Evolutionary conservation across 2,797 vertebrate species (phyloP).

Genomic region (Aldrovandia affinis): DNA sequence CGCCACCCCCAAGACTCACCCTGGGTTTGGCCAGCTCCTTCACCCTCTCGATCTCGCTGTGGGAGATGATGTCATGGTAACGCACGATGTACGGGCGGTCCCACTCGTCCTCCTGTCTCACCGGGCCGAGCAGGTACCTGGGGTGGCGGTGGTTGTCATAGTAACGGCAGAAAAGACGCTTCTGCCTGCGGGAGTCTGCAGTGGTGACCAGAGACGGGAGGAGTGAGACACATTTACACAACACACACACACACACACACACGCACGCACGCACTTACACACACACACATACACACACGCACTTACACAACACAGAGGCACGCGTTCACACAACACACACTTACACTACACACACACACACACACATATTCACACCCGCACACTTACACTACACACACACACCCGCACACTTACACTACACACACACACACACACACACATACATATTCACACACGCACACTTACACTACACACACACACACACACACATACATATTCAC

Average conservation of each 20-base stretch:
- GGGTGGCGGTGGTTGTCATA: slow-evolving; percentile 82
- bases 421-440: not conserved
- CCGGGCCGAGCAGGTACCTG: slow-evolving; percentile 79
- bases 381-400: not conserved
- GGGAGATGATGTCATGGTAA: slow-evolving; percentile 89
- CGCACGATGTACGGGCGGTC: slow-evolving; percentile 92
- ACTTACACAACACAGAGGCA: not conserved
- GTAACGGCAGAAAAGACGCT: slow-evolving; percentile 94
- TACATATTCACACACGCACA: not conserved
- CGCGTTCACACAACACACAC: not conserved
- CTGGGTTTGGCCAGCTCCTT: slow-evolving; percentile 94
- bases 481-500: not conserved
- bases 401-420: no score
- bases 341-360: not conserved
- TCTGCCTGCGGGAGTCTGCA: slow-evolving; percentile 87
- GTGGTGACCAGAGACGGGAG: slow-evolving; percentile 28
- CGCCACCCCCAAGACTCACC: slow-evolving; percentile 70
- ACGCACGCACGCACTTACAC: not conserved
- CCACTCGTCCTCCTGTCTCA: slow-evolving; percentile 96
- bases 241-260: no score
- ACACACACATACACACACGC: not conserved
- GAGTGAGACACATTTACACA: not conserved
- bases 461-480: not conserved
- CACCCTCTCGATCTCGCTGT: slow-evolving; percentile 85
- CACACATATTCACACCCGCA: not conserved